These are phyloP conservation scores for Todiramphus saurophagus DNA, from an alignment of 2,113 vertebrate species.

Conservation along the genomic window DNA sequence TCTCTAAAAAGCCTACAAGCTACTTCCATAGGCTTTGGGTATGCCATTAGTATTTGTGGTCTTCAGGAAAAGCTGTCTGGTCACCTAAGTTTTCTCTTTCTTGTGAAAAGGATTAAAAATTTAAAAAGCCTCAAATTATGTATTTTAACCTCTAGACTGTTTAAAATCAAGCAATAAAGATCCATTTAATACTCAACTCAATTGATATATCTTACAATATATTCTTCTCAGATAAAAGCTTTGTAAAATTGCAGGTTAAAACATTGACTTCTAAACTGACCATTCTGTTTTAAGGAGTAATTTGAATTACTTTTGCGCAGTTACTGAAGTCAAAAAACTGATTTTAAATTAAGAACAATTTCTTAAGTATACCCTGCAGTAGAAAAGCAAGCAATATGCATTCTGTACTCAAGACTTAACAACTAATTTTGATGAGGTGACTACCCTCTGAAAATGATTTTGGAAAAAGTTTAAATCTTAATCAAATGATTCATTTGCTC, in stretches of 20 bases:
- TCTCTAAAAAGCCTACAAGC: not conserved
- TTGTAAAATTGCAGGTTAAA: not conserved
- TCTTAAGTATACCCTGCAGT: not conserved
- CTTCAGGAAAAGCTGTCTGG: not conserved
- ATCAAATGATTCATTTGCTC: not conserved
- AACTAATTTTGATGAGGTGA: not conserved
- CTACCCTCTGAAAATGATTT: not conserved
- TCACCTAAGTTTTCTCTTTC: not conserved
- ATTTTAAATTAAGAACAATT: not conserved
- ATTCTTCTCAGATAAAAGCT: not conserved
- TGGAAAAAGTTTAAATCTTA: not conserved
- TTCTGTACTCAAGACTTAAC: not conserved
- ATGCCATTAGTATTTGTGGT: not conserved
- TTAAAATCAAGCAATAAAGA: not conserved
- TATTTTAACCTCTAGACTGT: not conserved
- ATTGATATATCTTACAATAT: not conserved
- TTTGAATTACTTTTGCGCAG: not conserved
- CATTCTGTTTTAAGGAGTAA: not conserved
- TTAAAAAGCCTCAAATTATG: accelerated
- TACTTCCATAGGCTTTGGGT: not conserved
- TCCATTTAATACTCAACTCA: not conserved
- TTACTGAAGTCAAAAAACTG: not conserved
- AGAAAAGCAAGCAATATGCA: not conserved
- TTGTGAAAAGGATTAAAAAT: not conserved
- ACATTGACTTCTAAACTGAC: not conserved